phyloP scores from a whole-genome alignment of 2,888 invertebrate species.

The Thereva unica region DNA sequence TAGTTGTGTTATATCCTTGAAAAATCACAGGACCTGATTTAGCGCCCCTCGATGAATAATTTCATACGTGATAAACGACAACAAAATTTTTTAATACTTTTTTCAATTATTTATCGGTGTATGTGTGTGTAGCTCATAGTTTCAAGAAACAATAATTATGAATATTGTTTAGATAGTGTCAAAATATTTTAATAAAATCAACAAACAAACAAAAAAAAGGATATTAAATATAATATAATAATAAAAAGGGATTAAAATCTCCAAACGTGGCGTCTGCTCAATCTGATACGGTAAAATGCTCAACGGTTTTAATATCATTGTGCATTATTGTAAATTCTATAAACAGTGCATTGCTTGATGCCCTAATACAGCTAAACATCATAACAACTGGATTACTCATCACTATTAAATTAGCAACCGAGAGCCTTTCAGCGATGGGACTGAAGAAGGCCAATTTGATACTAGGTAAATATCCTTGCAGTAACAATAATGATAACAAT shows the following conservation, averaged over 20 bases:
- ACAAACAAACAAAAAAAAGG: no score
- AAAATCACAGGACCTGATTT: no score
- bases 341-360: constrained; percentile 43
- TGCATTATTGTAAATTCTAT: constrained; percentile 44
- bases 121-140: no score
- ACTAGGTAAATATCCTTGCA: constrained; percentile 39
- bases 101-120: no score
- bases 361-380: constrained; percentile 43
- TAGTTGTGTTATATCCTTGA: background rate
- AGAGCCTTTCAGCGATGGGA: constrained; percentile 43
- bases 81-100: no score
- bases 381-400: constrained; percentile 43
- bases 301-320: constrained; percentile 44
- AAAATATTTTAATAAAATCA: no score
- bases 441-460: constrained; percentile 42
- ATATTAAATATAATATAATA: no score
- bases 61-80: no score
- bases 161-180: no score
- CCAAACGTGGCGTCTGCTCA: constrained; percentile 44
- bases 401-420: constrained; percentile 43
- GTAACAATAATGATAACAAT: no score
- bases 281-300: constrained; percentile 43
- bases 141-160: no score
- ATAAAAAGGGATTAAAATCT: constrained; percentile 19
- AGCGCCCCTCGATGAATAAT: no score